These are phyloP conservation scores for Sturmia bella DNA, from an alignment of 2,888 invertebrate species.

Conservation along the genomic window DNA sequence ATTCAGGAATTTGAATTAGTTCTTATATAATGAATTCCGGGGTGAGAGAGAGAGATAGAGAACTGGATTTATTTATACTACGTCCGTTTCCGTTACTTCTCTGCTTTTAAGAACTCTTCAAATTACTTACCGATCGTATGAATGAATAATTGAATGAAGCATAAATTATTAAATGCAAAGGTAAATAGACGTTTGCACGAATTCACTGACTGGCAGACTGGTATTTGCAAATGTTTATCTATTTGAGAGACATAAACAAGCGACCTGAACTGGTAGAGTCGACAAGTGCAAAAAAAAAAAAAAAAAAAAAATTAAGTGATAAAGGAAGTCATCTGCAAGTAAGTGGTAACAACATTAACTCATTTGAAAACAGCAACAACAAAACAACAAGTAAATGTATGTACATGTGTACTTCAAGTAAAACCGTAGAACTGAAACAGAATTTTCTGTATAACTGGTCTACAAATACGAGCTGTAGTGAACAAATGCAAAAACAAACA, in stretches of 20 bases:
- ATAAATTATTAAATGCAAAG: no score
- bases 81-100: conserved; percentile 68
- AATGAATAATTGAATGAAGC: background rate
- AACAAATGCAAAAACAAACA: conserved; percentile 30
- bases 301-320: background rate
- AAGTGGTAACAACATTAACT: conserved; percentile 46
- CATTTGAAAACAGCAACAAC: conserved; percentile 31
- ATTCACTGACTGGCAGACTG: conserved; percentile 32
- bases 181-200: conserved; percentile 11
- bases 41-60: conserved; percentile 16
- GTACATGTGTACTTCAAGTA: background rate
- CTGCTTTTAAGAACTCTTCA: background rate
- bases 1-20: conserved; percentile 38
- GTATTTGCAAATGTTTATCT: conserved; percentile 65
- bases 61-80: conserved; percentile 52
- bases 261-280: conserved; percentile 51
- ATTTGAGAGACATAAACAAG: conserved; percentile 57
- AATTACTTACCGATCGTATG: conserved; percentile 10
- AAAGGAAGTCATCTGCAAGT: conserved; percentile 62
- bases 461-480: conserved; percentile 33
- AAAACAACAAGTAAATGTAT: background rate
- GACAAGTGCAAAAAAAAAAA: conserved; percentile 5
- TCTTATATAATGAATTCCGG: conserved; percentile 44
- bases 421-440: background rate
- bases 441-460: no score